Evolutionary conservation across 2,113 vertebrate species (phyloP).

Genomic region (Chauna torquata): DNA sequence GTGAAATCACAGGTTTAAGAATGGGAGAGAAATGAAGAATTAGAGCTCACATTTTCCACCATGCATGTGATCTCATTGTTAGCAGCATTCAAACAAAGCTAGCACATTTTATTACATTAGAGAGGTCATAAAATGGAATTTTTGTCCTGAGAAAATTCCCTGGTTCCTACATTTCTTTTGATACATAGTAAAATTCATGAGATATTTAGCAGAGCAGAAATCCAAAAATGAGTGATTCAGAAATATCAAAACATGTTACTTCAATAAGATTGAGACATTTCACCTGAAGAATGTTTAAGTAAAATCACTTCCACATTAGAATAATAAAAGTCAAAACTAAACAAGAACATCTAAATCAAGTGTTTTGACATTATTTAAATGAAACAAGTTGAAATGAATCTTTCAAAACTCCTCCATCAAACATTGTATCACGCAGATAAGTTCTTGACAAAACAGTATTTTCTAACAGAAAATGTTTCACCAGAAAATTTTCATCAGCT

Average conservation of each 20-base stretch:
- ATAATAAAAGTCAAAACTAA: constrained; percentile 55
- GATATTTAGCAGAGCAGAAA: neutral
- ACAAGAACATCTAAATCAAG: constrained; percentile 49
- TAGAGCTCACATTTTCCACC: fast-evolving
- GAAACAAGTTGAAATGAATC: constrained; percentile 10
- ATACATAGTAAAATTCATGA: neutral
- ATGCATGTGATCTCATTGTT: fast-evolving
- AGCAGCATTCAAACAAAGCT: neutral
- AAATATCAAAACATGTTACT: neutral
- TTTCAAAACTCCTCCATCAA: constrained; percentile 48
- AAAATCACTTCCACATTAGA: constrained; percentile 3
- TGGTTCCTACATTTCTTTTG: neutral
- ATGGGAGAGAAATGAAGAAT: neutral
- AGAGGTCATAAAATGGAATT: neutral
- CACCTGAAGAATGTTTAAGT: constrained; percentile 22
- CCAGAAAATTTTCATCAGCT: neutral
- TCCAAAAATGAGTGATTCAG: neutral
- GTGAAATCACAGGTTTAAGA: neutral
- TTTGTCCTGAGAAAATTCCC: neutral
- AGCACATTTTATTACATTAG: fast-evolving
- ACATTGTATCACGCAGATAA: neutral
- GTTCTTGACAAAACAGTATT: neutral
- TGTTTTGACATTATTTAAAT: constrained; percentile 43
- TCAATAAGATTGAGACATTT: neutral
- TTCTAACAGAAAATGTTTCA: neutral